These are phyloP conservation scores for Periophthalmodon schlosseri DNA, from an alignment of 2,113 vertebrate species.

Conservation along the genomic window DNA sequence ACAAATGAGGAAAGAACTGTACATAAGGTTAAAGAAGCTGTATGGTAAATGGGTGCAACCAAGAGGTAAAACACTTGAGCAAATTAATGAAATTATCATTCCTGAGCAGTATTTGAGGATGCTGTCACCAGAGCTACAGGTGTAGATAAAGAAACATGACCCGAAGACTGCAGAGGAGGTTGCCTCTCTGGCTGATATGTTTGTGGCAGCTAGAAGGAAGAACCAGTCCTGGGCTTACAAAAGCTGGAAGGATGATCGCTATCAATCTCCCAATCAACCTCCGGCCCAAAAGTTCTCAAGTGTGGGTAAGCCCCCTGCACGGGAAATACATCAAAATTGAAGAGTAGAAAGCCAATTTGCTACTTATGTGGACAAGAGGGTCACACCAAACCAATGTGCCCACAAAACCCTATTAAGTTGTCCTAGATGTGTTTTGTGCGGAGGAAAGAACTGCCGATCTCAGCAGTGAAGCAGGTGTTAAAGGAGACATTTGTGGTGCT, in stretches of 20 bases:
- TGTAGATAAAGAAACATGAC: not conserved
- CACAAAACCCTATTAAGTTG: not conserved
- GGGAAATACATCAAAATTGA: not conserved
- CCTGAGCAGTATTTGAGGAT: not conserved
- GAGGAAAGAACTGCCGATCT: not conserved
- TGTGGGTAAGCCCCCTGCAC: not conserved
- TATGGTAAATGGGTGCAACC: conserved; percentile 3
- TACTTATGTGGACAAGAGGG: not conserved
- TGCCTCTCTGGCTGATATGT: not conserved
- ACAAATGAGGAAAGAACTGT: not conserved
- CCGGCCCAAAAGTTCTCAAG: not conserved
- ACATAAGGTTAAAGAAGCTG: not conserved
- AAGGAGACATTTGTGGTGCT: not conserved
- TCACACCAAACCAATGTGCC: not conserved
- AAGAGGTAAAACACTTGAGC: not conserved
- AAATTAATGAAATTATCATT: not conserved
- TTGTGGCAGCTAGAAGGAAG: not conserved
- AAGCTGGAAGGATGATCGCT: not conserved
- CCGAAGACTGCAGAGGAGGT: not conserved
- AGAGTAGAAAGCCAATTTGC: not conserved
- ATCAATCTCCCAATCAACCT: not conserved
- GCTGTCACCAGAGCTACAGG: not conserved
- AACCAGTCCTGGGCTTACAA: not conserved
- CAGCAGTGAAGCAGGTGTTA: not conserved
- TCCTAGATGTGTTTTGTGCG: not conserved